These are phyloP conservation scores for Pangasius krempfi DNA, from an alignment of 2,797 vertebrate species.

Conservation along the genomic window DNA sequence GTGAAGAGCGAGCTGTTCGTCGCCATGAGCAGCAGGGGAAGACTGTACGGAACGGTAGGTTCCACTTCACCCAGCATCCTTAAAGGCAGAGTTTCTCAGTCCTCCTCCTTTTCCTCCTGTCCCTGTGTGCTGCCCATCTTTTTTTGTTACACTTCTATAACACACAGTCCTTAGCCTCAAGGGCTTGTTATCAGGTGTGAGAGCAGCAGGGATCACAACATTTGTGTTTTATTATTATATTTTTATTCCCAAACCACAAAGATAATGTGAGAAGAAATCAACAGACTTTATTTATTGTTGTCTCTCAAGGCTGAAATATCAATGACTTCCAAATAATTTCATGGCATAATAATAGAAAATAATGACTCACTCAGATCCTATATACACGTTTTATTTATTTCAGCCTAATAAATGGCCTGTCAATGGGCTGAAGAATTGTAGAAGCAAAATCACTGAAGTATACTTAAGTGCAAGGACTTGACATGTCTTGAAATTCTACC, in stretches of 20 bases:
- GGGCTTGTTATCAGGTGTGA: not conserved
- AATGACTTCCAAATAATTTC: too few relatives aligned
- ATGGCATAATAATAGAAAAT: not conserved
- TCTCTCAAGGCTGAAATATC: not conserved
- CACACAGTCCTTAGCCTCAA: not conserved
- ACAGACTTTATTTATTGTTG: not conserved
- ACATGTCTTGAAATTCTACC: not conserved
- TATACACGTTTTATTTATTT: not conserved
- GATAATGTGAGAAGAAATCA: not conserved
- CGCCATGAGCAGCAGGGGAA: conserved; percentile 92
- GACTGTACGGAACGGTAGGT: conserved; percentile 90
- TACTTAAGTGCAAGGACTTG: not conserved
- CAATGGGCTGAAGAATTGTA: not conserved
- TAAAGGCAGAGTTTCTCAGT: not conserved
- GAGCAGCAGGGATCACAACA: not conserved
- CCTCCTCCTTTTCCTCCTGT: not conserved
- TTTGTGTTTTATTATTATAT: not conserved
- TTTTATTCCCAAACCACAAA: not conserved
- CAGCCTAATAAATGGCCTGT: not conserved
- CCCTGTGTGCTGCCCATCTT: not conserved
- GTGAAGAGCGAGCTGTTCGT: conserved; percentile 89
- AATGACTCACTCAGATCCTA: not conserved
- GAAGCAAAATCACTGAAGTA: not conserved
- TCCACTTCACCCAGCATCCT: conserved; percentile 36
- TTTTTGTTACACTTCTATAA: not conserved